Conservation (phyloP, 2,113 vertebrate species). For the Odocoileus virginianus region DNA sequence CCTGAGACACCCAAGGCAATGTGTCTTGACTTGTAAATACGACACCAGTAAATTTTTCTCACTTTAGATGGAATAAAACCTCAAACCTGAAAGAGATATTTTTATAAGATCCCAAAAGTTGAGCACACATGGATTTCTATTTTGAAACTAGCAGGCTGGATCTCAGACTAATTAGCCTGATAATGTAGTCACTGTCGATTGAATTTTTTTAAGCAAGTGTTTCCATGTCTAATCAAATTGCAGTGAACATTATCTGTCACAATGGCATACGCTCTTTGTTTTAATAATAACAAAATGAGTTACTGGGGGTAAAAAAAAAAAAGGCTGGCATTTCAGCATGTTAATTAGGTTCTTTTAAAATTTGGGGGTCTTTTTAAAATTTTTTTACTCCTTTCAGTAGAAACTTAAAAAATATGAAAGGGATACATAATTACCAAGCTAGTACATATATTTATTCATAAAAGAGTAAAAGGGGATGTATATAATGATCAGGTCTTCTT, state of each 20-base stretch:
- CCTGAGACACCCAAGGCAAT: not conserved
- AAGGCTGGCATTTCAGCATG: not conserved
- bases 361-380: not conserved
- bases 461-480: constrained; percentile 1
- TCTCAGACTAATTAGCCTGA: not conserved
- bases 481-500: not conserved
- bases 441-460: constrained; percentile 5
- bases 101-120: not conserved
- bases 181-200: not conserved
- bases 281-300: not conserved
- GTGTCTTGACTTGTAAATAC: not conserved
- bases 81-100: not conserved
- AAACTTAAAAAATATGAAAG: constrained; percentile 26
- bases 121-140: not conserved
- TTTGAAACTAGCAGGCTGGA: not conserved
- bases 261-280: not conserved
- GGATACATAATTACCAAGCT: constrained; percentile 10
- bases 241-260: not conserved
- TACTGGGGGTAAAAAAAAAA: not conserved
- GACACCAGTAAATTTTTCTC: not conserved
- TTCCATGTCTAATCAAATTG: not conserved
- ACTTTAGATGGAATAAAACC: not conserved
- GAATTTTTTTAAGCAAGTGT: not conserved
- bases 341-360: constrained; percentile 8
- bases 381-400: not conserved